Percentiles rank a stretch among this genome's conserved stretches.
Conservation (phyloP, 2,888 invertebrate genomes). For the Crepidodera aurea region DNA sequence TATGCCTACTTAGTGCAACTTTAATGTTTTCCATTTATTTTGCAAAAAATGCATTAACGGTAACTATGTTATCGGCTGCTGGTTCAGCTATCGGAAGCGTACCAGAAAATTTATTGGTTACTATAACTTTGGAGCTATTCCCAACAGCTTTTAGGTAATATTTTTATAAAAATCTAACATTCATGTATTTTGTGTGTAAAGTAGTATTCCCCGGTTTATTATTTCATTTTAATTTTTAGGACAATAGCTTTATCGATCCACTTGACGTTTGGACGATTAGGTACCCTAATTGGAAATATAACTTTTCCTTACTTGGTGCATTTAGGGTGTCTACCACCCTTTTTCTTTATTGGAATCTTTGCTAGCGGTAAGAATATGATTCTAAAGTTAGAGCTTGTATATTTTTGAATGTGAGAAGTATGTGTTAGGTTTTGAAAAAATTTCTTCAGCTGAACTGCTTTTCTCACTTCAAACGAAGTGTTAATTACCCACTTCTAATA, state of each 20-base stretch:
- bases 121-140: constrained; percentile 71
- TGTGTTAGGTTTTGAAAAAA: too few relatives aligned
- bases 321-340: constrained; percentile 76
- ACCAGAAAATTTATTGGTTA: constrained; percentile 68
- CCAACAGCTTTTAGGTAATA: constrained; percentile 71
- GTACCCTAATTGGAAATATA: constrained; percentile 75
- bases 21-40: constrained; percentile 35
- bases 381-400: neutral
- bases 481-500: too few relatives aligned
- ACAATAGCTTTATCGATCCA: constrained; percentile 76
- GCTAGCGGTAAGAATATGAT: constrained; percentile 64
- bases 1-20: constrained; percentile 3
- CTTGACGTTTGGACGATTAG: constrained; percentile 75
- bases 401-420: neutral
- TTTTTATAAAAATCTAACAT: neutral
- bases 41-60: constrained; percentile 61
- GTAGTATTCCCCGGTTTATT: too few relatives aligned
- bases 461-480: too few relatives aligned
- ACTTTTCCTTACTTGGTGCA: constrained; percentile 73
- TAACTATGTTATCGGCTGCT: constrained; percentile 60
- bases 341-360: constrained; percentile 71
- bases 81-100: constrained; percentile 67
- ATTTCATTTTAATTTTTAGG: constrained; percentile 64
- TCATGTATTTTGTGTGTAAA: neutral
- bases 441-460: too few relatives aligned